A percentile compares a stretch with the other conserved stretches of the same genome.
Conservation (phyloP, 2,888 invertebrate species). For the Ectobius pallidus region DNA sequence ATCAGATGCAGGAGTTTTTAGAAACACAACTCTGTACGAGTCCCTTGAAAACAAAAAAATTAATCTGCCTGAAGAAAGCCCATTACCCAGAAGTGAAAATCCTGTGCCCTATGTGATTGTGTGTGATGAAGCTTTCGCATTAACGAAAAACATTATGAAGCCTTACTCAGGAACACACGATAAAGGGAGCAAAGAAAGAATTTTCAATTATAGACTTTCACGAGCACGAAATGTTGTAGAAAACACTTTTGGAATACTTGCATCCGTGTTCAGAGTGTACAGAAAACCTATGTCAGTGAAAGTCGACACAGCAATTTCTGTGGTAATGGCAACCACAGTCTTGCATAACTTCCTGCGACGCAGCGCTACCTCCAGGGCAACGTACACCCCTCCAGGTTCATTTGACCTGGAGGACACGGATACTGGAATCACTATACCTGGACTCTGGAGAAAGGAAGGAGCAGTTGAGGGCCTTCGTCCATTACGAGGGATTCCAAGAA, state of each 20-base stretch:
- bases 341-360: neutral
- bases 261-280: too few species aligned
- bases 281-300: neutral
- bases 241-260: neutral
- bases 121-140: conserved; percentile 13
- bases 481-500: neutral
- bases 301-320: neutral
- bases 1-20: conserved; percentile 46
- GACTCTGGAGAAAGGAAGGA: neutral
- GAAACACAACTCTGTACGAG: conserved; percentile 23
- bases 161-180: too few species aligned
- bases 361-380: neutral
- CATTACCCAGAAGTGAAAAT: conserved; percentile 1
- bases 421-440: neutral
- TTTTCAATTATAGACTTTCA: neutral
- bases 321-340: neutral
- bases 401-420: neutral
- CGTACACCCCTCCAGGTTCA: too few species aligned
- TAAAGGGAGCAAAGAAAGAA: neutral
- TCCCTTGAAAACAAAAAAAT: neutral
- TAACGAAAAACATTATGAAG: neutral
- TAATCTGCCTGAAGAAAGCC: neutral
- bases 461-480: neutral
- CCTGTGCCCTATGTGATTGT: conserved; percentile 14
- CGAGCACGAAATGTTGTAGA: neutral